Conservation (phyloP, 2,113 vertebrate genomes). For the Nansenia antarctica region DNA sequence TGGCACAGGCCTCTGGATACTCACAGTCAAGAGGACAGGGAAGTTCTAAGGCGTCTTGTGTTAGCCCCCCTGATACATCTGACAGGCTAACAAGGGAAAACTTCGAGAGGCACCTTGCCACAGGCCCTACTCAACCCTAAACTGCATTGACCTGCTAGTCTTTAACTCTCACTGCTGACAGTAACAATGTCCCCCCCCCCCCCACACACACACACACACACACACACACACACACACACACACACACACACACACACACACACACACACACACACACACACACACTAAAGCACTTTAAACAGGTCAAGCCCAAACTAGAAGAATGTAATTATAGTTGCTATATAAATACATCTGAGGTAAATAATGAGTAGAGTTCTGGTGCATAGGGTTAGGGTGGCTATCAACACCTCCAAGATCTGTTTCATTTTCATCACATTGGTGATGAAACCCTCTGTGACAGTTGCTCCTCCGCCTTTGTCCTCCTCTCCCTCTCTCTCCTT, state of each 20-base stretch:
- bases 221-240: too few relatives aligned
- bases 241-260: too few relatives aligned
- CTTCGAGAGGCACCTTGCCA: conserved; percentile 36
- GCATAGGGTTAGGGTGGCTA: too few relatives aligned
- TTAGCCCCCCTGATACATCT: conserved; percentile 13
- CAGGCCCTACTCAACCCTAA: conserved; percentile 24
- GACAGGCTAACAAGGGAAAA: conserved; percentile 24
- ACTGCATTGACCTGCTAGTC: conserved; percentile 27
- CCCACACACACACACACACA: too few relatives aligned
- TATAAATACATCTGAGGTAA: too few relatives aligned
- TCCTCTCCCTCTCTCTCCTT: background rate
- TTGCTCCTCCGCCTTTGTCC: background rate
- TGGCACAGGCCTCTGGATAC: conserved; percentile 26
- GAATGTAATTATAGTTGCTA: too few relatives aligned
- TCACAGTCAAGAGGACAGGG: conserved; percentile 18
- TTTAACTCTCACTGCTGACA: background rate
- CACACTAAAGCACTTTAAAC: too few relatives aligned
- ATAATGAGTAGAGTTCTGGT: too few relatives aligned
- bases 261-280: too few relatives aligned
- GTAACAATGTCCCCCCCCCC: too few relatives aligned
- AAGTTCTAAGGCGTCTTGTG: conserved; percentile 27
- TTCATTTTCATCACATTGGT: background rate
- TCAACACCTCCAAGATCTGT: too few relatives aligned
- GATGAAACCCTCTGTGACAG: background rate
- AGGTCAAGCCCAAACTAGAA: too few relatives aligned